Base-by-base conservation (phyloP, 2,888 invertebrate species). In the Trissoscelio sp. region DNA sequence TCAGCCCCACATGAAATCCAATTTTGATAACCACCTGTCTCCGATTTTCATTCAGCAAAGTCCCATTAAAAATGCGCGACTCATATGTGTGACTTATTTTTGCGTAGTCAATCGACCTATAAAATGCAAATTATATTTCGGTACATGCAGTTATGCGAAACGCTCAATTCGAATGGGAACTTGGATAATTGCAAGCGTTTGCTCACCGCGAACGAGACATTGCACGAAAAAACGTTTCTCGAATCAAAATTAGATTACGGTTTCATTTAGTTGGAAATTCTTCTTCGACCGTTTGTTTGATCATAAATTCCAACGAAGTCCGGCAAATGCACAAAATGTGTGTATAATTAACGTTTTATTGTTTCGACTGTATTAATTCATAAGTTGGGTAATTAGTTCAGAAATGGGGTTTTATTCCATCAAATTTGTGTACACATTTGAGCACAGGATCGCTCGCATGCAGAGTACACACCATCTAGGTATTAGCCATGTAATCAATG, bases 91-190 rank as follows among this genome's bases (percentile, higher is more conserved):
- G 18, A 18, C 31, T 31, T 53, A 31, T 53, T 57, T 37, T 34
- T n/a, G 18, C 34, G 9, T 5, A 37, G 57, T 37, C 12, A 12
- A 39, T 57, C 20, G 37, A 20, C 22, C 20, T 57, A 57, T 57
- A 39, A 37, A 20, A 57, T 39, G 57, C 57, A 39, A 57, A 57
- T 57, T 57, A 57, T 37, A 57, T 37, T 57, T 57, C 22, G 20
- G 20, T 12, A 12, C 22, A 22, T 12, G 18, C 39, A 22, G 11
- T 5, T 9, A 3, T 9, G 2, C 2, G 24, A 16, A 42, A 44
- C 20, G 28, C 28, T 60, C 22, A 9, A 9, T 60, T 60, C 28
- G 16, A 28, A 60, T 31, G 28, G 18, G n/a, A 60, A 28, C 28
- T 60, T 1, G 22, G 28, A n/a, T 31, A 44, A 60, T 28, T 44